Conservation (phyloP, 2,113 vertebrate genomes). For the Corythaeola cristata region DNA sequence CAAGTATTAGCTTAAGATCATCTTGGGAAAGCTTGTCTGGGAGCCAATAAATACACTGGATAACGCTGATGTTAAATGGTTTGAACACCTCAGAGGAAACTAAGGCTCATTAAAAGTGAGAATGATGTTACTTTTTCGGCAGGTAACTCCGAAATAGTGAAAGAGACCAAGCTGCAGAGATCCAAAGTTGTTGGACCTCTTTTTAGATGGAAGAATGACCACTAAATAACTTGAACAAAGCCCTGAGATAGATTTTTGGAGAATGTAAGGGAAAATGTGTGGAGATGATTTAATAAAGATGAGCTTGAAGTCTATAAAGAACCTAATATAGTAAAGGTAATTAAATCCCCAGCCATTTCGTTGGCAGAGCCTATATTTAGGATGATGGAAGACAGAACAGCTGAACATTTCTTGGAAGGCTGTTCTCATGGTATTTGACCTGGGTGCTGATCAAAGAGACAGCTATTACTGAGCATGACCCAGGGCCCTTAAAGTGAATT, state of each 20-base stretch:
- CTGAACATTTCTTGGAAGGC: constrained; percentile 23
- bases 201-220: neutral
- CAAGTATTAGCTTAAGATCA: neutral
- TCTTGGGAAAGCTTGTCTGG: neutral
- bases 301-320: constrained; percentile 28
- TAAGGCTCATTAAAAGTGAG: neutral
- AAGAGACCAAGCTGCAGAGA: neutral
- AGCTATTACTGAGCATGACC: constrained; percentile 13
- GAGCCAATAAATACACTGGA: neutral
- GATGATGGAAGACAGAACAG: constrained; percentile 48
- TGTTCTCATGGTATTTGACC: constrained; percentile 38
- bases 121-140: neutral
- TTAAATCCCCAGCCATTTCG: neutral
- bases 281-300: constrained; percentile 26
- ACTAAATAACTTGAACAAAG: neutral
- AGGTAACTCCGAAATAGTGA: neutral
- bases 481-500: neutral
- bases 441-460: constrained; percentile 52
- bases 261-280: neutral
- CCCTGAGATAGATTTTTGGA: neutral
- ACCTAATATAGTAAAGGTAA: neutral
- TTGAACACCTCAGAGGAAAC: neutral
- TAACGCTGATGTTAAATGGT: neutral
- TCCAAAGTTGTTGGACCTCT: neutral
- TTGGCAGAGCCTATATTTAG: neutral